These are phyloP conservation scores for Platynereis dumerilii DNA, from an alignment of 2,888 invertebrate species.

Conservation along the genomic window DNA sequence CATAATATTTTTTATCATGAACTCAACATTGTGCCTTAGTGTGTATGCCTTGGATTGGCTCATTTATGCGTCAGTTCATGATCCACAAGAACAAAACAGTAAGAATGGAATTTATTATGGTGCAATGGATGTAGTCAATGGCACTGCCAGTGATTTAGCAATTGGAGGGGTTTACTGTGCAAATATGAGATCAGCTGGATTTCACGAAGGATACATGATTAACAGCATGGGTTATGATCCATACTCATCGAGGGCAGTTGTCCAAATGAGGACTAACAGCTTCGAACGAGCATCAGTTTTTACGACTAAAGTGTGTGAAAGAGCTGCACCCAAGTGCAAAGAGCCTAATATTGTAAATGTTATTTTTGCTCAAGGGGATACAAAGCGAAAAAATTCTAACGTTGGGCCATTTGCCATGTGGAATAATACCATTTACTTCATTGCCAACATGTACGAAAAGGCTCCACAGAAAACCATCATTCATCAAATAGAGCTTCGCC, in stretches of 20 bases:
- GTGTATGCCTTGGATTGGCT: too few species aligned
- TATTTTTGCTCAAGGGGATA: conserved; percentile 7
- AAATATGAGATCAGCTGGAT: not conserved
- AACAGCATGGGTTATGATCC: conserved; percentile 7
- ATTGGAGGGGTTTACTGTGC: not conserved
- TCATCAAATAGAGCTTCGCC: not conserved
- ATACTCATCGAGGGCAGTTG: not conserved
- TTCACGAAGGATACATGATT: not conserved
- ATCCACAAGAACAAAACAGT: too few species aligned
- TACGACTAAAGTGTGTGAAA: not conserved
- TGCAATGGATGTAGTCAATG: conserved; percentile 3
- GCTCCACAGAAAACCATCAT: not conserved
- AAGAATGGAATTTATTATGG: not conserved
- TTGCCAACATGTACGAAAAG: not conserved
- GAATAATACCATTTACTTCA: conserved; percentile 4
- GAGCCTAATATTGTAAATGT: conserved; percentile 1
- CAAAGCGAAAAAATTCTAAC: not conserved
- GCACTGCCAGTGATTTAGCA: conserved; percentile 1
- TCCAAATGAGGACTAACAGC: not conserved
- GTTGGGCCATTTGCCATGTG: conserved; percentile 3
- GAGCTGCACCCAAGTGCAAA: not conserved
- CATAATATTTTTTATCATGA: too few species aligned
- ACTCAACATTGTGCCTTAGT: too few species aligned
- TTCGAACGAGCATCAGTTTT: not conserved
- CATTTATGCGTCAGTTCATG: too few species aligned